Conservation (phyloP, 2,888 invertebrate genomes). For the Cremastinae sp. region DNA sequence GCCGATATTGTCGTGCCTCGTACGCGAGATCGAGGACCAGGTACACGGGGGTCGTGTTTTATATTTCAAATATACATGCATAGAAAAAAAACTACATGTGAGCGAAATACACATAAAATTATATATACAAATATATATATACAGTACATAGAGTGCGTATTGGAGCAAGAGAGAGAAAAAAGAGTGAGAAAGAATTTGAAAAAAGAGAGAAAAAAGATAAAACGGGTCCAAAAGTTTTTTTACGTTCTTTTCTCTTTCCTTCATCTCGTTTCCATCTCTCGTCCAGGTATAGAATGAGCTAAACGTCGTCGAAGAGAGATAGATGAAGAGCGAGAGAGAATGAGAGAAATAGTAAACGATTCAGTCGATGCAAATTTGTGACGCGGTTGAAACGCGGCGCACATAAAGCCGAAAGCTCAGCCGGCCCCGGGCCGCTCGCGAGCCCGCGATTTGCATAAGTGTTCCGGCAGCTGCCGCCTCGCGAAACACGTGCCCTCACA, state of each 20-base stretch:
- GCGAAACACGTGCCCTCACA: conserved; percentile 76
- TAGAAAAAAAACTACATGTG: conserved; percentile 44
- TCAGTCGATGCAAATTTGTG: conserved; percentile 76
- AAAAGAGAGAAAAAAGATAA: not conserved
- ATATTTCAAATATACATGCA: conserved; percentile 54
- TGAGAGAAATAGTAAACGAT: conserved; percentile 62
- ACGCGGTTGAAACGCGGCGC: conserved; percentile 69
- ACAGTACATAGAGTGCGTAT: conserved; percentile 60
- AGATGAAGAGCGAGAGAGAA: conserved; percentile 37
- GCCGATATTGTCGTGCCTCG: conserved; percentile 74
- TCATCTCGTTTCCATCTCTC: conserved; percentile 45
- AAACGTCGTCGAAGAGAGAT: conserved; percentile 10
- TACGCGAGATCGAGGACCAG: conserved; percentile 65
- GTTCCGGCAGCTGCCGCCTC: conserved; percentile 76
- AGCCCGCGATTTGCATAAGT: conserved; percentile 77
- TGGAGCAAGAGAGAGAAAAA: conserved; percentile 21
- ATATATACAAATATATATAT: conserved; percentile 60
- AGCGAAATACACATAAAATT: not conserved
- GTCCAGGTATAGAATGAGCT: conserved; percentile 36
- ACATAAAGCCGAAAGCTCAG: conserved; percentile 77
- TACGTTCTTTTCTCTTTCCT: conserved; percentile 44
- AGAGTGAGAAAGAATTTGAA: not conserved
- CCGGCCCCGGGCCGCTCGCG: conserved; percentile 63
- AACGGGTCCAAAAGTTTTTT: conserved; percentile 15
- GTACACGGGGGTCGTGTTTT: conserved; percentile 46